These are phyloP conservation scores for Cydia amplana DNA, from an alignment of 1,140 invertebrate species.

Conservation along the genomic window DNA sequence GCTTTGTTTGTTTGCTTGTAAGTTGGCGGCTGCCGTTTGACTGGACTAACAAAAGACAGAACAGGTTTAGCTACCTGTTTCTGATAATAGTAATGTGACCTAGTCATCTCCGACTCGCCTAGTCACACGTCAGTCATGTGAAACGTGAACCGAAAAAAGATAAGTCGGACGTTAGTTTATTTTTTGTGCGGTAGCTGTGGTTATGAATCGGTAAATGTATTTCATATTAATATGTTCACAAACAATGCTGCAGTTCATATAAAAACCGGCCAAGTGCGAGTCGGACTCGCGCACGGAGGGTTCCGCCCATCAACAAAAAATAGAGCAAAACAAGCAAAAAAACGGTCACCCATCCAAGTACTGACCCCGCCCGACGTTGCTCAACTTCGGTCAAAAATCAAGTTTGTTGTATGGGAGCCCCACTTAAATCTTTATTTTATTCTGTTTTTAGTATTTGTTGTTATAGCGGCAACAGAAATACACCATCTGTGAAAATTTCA, in stretches of 20 bases:
- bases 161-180: background rate
- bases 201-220: slow-evolving; percentile 26
- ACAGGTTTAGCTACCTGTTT: slow-evolving; percentile 23
- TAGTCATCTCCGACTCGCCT: slow-evolving; percentile 7
- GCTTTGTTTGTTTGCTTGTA: slow-evolving; percentile 69
- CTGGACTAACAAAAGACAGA: background rate
- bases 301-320: no score
- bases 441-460: no score
- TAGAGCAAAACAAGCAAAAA: no score
- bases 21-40: slow-evolving; percentile 56
- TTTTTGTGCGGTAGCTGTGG: slow-evolving; percentile 36
- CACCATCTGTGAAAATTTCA: no score
- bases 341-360: no score
- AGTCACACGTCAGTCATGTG: slow-evolving; percentile 10
- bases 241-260: background rate
- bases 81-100: slow-evolving; percentile 18
- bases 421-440: no score
- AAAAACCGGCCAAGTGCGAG: no score
- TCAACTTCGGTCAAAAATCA: no score
- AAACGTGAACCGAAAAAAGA: slow-evolving; percentile 12
- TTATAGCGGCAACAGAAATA: no score
- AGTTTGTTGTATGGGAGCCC: no score
- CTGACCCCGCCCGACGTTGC: no score
- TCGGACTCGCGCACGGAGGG: no score
- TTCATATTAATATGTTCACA: background rate